Evolutionary conservation across 2,888 invertebrate genomes (phyloP).

Genomic region (Mimas tiliae): DNA sequence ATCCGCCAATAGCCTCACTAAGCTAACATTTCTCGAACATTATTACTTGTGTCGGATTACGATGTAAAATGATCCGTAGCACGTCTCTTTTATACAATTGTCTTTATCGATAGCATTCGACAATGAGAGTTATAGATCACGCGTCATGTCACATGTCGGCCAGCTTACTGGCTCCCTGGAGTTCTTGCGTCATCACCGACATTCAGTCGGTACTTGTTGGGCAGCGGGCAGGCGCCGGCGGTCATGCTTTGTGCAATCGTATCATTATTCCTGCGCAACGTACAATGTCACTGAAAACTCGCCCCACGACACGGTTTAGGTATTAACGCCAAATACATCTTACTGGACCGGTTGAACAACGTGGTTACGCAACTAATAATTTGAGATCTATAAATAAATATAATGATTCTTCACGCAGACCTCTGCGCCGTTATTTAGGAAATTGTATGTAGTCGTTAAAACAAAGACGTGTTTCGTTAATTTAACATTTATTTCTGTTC

Average conservation of each 20-base stretch:
- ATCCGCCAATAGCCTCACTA: too few species aligned
- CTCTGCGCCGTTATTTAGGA: background rate
- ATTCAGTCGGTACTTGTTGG: background rate
- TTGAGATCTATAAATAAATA: background rate
- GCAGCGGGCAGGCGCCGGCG: background rate
- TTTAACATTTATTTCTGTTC: too few species aligned
- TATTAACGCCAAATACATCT: slow-evolving; percentile 6
- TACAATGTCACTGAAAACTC: background rate
- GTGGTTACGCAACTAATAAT: background rate
- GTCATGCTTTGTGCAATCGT: background rate
- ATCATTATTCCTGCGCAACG: slow-evolving; percentile 3
- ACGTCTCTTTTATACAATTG: background rate
- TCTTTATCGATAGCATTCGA: background rate
- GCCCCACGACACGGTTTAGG: slow-evolving; percentile 2
- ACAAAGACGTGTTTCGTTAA: too few species aligned
- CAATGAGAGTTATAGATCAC: too few species aligned
- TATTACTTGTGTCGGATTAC: background rate
- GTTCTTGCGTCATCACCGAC: background rate
- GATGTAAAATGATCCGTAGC: too few species aligned
- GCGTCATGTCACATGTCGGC: background rate
- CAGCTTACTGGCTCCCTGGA: background rate
- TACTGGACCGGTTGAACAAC: background rate
- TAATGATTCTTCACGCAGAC: too few species aligned
- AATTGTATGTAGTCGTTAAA: background rate
- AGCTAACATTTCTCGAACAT: too few species aligned